These are phyloP conservation scores for Baryphthengus martii DNA, from an alignment of 2,113 vertebrate species.

Conservation along the genomic window DNA sequence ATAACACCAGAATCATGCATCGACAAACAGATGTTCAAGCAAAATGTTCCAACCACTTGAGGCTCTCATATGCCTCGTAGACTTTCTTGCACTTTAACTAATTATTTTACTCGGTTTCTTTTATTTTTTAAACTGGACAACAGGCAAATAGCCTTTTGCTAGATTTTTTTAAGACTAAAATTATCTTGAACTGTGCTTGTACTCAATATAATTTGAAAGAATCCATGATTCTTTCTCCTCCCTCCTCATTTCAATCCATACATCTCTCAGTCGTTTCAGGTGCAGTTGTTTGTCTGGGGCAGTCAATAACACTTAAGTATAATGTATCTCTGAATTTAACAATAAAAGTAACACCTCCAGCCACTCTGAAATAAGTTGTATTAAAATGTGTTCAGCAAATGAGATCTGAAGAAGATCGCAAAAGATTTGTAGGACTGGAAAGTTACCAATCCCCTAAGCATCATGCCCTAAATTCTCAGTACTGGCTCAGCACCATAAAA, in stretches of 20 bases:
- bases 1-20: slow-evolving; percentile 67
- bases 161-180: slow-evolving; percentile 18
- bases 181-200: not conserved
- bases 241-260: not conserved
- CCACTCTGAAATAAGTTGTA: not conserved
- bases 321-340: not conserved
- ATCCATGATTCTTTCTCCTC: not conserved
- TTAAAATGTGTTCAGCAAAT: not conserved
- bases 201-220: not conserved
- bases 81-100: slow-evolving; percentile 59
- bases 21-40: slow-evolving; percentile 73
- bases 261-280: slow-evolving; percentile 33
- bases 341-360: not conserved
- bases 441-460: not conserved
- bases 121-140: slow-evolving; percentile 10
- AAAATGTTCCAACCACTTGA: slow-evolving; percentile 70
- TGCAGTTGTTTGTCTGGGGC: not conserved
- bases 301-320: not conserved
- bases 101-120: slow-evolving; percentile 64
- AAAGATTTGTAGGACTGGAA: not conserved
- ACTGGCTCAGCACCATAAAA: not conserved
- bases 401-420: not conserved
- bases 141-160: slow-evolving; percentile 1
- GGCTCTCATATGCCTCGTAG: slow-evolving; percentile 60
- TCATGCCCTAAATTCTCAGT: not conserved